Evolutionary conservation across 2,113 vertebrate genomes (phyloP).

Genomic region (Hepsetus odoe): DNA sequence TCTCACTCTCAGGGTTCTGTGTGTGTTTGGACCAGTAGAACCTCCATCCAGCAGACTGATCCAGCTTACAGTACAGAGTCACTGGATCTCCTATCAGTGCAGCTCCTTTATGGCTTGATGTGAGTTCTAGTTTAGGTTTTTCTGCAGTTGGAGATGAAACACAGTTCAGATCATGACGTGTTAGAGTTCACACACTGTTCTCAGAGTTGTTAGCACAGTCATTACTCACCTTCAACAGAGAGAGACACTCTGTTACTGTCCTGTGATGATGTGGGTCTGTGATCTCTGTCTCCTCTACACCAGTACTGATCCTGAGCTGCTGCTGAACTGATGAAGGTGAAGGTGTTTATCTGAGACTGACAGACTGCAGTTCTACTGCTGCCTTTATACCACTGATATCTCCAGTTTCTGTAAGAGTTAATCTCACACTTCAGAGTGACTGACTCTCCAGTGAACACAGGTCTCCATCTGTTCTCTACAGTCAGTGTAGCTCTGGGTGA

Average conservation of each 20-base stretch:
- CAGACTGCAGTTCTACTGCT: background rate
- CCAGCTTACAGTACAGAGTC: no score
- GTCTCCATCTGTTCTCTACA: background rate
- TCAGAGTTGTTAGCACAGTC: background rate
- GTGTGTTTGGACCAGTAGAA: no score
- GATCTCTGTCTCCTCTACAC: conserved; percentile 22
- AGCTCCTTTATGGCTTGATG: no score
- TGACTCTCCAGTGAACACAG: conserved; percentile 17
- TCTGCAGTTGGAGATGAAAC: no score
- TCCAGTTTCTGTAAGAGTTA: background rate
- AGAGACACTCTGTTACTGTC: background rate
- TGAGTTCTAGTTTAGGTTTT: no score
- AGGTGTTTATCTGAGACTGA: background rate
- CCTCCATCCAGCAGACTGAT: no score
- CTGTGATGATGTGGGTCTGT: no score
- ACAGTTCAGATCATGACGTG: no score
- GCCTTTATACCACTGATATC: conserved; percentile 19
- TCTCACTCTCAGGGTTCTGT: no score
- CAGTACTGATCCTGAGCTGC: conserved; percentile 14
- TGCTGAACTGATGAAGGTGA: conserved; percentile 8
- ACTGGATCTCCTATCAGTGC: no score
- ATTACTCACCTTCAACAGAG: background rate
- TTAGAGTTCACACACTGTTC: no score
- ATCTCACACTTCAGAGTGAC: conserved; percentile 36
- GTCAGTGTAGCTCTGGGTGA: conserved; percentile 7